Conservation (phyloP, 2,888 invertebrate species). For the Andrena minutula region DNA sequence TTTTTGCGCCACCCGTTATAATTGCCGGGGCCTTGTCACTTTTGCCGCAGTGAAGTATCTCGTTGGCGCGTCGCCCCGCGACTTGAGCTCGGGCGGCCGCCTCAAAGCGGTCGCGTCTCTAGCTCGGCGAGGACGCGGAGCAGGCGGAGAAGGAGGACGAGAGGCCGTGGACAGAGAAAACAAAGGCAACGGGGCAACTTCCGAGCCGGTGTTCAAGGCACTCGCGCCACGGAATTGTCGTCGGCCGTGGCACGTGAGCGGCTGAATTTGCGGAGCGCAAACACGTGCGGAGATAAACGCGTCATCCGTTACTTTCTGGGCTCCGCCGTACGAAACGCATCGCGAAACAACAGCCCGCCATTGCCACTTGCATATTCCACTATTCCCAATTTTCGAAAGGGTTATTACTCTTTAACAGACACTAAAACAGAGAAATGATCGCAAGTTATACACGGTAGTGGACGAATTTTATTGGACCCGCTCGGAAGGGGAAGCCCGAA, state of each 20-base stretch:
- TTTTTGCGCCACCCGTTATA: constrained; percentile 77
- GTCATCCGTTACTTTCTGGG: constrained; percentile 3
- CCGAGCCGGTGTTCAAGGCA: constrained; percentile 4
- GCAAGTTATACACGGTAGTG: too few relatives aligned
- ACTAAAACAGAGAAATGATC: too few relatives aligned
- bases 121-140: neutral
- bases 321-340: constrained; percentile 3
- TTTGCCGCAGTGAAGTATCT: constrained; percentile 69
- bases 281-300: constrained; percentile 34
- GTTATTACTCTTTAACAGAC: too few relatives aligned
- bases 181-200: constrained; percentile 48
- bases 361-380: too few relatives aligned
- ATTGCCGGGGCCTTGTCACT: constrained; percentile 75
- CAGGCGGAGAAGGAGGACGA: constrained; percentile 22
- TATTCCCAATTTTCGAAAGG: too few relatives aligned
- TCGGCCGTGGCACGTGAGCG: constrained; percentile 37
- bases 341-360: neutral
- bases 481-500: too few relatives aligned
- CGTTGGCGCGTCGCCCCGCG: constrained; percentile 55
- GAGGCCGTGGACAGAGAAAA: constrained; percentile 35
- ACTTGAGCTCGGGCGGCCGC: constrained; percentile 62
- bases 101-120: constrained; percentile 68
- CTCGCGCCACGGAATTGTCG: constrained; percentile 32
- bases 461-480: too few relatives aligned
- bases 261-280: constrained; percentile 33